Percentiles rank a stretch among this genome's conserved stretches.
Conservation (phyloP, 1,140 invertebrate genomes). For the Cataglyphis hispanica region DNA sequence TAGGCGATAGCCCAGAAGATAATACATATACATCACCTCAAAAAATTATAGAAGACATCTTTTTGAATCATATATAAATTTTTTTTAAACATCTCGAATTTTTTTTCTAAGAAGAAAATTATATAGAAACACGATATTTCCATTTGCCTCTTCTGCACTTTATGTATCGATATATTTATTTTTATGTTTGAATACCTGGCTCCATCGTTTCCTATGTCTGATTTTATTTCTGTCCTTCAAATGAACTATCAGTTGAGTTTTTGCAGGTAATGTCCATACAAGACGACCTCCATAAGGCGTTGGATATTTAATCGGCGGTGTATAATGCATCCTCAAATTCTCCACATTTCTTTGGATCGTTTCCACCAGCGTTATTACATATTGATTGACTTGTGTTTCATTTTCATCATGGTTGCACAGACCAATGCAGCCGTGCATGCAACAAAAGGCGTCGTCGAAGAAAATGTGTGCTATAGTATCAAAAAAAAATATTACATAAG, state of each 20-base stretch:
- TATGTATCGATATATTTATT: neutral
- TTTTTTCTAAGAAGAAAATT: neutral
- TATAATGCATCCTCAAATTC: conserved; percentile 89
- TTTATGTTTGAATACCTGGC: conserved; percentile 85
- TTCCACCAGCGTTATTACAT: conserved; percentile 92
- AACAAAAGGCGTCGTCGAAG: conserved; percentile 95
- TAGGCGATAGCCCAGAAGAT: conserved; percentile 93
- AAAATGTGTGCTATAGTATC: conserved; percentile 93
- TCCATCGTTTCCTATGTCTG: conserved; percentile 94
- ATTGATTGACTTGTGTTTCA: conserved; percentile 93
- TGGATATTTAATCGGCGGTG: conserved; percentile 92
- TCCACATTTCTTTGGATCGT: conserved; percentile 93
- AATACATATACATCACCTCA: conserved; percentile 98
- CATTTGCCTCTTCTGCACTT: neutral
- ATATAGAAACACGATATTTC: neutral
- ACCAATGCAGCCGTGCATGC: conserved; percentile 86
- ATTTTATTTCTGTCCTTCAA: conserved; percentile 96
- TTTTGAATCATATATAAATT: neutral
- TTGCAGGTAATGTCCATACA: conserved; percentile 94
- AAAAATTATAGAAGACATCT: conserved; percentile 34
- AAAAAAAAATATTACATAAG: conserved; percentile 40
- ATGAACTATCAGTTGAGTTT: conserved; percentile 94
- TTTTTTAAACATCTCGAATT: neutral
- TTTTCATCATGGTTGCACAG: conserved; percentile 91
- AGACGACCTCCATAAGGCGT: conserved; percentile 96